Conservation (phyloP, 2,797 vertebrate species). For the Harpagifer antarcticus region DNA sequence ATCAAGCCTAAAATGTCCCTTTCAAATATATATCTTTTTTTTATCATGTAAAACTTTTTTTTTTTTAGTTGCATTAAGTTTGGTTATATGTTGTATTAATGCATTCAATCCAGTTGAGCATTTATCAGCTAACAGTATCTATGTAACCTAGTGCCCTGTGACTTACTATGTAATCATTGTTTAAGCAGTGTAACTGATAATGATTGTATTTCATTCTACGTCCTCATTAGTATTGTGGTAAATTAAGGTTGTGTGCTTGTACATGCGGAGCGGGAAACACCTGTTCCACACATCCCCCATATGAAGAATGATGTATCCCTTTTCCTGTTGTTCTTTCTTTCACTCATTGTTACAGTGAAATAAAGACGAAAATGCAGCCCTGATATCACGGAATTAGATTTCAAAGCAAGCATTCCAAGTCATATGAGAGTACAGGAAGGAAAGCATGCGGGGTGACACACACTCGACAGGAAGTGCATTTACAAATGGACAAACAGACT, state of each 20-base stretch:
- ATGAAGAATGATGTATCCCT: constrained; percentile 72
- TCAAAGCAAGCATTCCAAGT: constrained; percentile 59
- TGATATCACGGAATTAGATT: constrained; percentile 69
- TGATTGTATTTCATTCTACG: constrained; percentile 55
- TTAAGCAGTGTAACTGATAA: constrained; percentile 52
- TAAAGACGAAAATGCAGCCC: constrained; percentile 55
- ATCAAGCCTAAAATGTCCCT: not conserved
- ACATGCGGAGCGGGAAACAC: constrained; percentile 72
- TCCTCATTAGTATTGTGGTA: constrained; percentile 56
- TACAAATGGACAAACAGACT: constrained; percentile 13
- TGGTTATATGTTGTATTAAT: not conserved
- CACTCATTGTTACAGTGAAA: constrained; percentile 69
- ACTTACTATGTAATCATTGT: constrained; percentile 48
- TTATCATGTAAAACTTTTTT: not conserved
- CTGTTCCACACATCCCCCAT: constrained; percentile 63
- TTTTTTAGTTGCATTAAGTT: not conserved
- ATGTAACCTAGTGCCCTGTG: constrained; percentile 12
- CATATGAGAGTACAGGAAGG: constrained; percentile 62
- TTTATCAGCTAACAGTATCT: constrained; percentile 36
- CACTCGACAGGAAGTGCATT: constrained; percentile 51
- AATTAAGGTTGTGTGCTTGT: constrained; percentile 53
- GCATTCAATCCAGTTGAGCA: not conserved
- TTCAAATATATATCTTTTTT: not conserved
- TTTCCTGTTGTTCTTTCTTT: constrained; percentile 72
- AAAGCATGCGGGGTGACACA: constrained; percentile 44